Conservation (phyloP, 2,113 vertebrate genomes). For the Ceyx cyanopectus region DNA sequence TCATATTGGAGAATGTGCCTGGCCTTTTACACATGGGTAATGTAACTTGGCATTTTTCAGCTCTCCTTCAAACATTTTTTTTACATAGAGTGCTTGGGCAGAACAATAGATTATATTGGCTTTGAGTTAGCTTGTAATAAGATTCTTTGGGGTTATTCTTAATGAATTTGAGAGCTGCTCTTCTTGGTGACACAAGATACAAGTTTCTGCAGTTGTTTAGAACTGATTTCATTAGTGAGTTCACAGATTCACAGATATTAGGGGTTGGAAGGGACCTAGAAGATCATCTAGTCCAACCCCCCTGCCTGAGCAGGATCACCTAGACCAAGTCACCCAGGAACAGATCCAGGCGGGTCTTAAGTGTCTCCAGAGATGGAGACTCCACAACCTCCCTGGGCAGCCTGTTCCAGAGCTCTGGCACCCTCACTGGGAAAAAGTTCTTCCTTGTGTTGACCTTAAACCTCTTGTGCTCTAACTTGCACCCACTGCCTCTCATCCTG, state of each 20-base stretch:
- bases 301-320: no score
- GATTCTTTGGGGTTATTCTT: neutral
- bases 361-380: no score
- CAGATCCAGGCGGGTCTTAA: no score
- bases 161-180: neutral
- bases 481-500: no score
- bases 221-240: neutral
- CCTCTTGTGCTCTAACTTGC: no score
- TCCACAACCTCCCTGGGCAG: no score
- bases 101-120: neutral
- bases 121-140: neutral
- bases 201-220: neutral
- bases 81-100: neutral
- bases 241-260: neutral
- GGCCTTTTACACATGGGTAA: conserved; percentile 91
- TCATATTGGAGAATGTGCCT: conserved; percentile 87
- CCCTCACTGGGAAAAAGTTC: no score
- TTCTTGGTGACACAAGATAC: neutral
- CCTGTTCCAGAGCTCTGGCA: no score
- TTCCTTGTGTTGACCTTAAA: no score
- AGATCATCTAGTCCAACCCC: no score
- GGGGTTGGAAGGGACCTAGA: no score
- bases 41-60: neutral
- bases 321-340: no score
- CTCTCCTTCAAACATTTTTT: neutral